Conservation (phyloP, 2,113 vertebrate genomes). For the Stercorarius parasiticus region DNA sequence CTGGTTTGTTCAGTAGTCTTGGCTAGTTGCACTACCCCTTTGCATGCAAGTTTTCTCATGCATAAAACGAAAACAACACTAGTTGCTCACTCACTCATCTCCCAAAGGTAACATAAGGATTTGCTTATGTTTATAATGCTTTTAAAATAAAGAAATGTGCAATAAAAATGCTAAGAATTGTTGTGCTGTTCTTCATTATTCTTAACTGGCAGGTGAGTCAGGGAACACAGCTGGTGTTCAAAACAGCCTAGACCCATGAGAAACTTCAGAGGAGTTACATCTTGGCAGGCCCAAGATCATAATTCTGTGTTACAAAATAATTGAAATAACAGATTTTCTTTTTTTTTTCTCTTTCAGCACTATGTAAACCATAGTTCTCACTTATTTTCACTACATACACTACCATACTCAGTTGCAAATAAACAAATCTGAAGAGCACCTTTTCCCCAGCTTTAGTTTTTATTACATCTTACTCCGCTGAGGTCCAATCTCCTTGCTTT, state of each 20-base stretch:
- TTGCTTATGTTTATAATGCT: neutral
- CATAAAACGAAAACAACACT: neutral
- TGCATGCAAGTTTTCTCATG: neutral
- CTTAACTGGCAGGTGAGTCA: neutral
- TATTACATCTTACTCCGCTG: neutral
- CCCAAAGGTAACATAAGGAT: neutral
- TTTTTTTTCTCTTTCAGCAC: neutral
- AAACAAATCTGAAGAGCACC: neutral
- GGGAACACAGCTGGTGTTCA: neutral
- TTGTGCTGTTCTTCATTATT: neutral
- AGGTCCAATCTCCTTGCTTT: neutral
- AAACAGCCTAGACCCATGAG: neutral
- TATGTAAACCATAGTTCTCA: neutral
- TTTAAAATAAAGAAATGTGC: neutral
- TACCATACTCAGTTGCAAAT: neutral
- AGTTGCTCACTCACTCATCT: neutral
- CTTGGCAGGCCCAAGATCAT: neutral
- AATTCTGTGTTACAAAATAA: neutral
- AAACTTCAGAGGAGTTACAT: neutral
- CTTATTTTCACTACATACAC: neutral
- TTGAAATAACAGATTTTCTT: neutral
- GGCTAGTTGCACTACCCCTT: neutral
- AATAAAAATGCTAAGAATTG: neutral
- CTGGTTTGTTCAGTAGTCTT: neutral
- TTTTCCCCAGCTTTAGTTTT: neutral